Evolutionary conservation across 2,888 invertebrate genomes (phyloP).

Genomic region (Antheraea assamensis): DNA sequence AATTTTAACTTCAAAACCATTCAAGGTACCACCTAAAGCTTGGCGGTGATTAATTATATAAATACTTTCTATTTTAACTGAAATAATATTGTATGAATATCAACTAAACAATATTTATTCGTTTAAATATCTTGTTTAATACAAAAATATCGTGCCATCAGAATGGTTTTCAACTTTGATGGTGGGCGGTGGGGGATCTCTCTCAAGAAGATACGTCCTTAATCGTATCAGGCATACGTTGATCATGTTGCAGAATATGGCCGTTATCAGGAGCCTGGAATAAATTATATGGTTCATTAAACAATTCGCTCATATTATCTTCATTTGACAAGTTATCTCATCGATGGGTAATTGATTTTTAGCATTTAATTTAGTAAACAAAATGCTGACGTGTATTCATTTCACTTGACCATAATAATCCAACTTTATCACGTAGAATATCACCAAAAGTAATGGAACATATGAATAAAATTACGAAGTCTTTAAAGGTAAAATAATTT

Average conservation of each 20-base stretch:
- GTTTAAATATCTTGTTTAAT: constrained; percentile 42
- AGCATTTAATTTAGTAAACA: too few relatives aligned
- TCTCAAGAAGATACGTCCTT: constrained; percentile 61
- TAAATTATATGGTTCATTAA: neutral
- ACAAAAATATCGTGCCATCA: constrained; percentile 75
- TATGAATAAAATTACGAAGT: too few relatives aligned
- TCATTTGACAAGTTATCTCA: too few relatives aligned
- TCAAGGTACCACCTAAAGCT: neutral
- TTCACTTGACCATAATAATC: too few relatives aligned
- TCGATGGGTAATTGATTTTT: too few relatives aligned
- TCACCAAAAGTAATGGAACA: too few relatives aligned
- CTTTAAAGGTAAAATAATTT: neutral
- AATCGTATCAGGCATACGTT: constrained; percentile 58
- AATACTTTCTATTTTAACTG: neutral
- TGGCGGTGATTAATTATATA: neutral
- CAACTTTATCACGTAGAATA: too few relatives aligned
- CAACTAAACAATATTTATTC: neutral
- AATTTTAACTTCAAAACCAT: too few relatives aligned
- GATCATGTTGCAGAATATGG: constrained; percentile 54
- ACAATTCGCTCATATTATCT: too few relatives aligned
- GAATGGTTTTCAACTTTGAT: constrained; percentile 74
- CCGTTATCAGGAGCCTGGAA: constrained; percentile 65
- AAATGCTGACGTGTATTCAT: too few relatives aligned
- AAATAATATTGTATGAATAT: neutral
- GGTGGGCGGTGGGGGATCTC: constrained; percentile 72